A percentile compares a stretch with the other conserved stretches of the same genome.
These are phyloP conservation scores for Squalus acanthias DNA, from an alignment of 2,797 vertebrate species.

Conservation along the genomic window DNA sequence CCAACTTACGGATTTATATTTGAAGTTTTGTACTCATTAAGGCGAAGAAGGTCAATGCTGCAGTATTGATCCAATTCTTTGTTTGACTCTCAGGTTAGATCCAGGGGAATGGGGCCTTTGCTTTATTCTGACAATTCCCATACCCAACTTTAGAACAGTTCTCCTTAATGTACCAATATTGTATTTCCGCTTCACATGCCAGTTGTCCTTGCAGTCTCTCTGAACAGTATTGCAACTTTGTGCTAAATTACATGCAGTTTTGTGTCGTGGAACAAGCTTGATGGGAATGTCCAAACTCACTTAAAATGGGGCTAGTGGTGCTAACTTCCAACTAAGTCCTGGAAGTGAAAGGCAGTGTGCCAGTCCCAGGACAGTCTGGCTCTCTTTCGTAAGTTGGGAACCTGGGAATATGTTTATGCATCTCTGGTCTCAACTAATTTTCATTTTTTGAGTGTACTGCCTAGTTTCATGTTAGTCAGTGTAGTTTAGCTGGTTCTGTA, in stretches of 20 bases:
- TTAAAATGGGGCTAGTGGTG: neutral
- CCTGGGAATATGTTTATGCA: neutral
- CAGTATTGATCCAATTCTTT: neutral
- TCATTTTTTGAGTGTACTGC: neutral
- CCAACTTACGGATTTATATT: neutral
- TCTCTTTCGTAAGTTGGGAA: neutral
- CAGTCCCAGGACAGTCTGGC: neutral
- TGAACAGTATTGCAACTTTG: neutral
- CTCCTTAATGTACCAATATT: neutral
- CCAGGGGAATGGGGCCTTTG: neutral
- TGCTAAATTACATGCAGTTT: neutral
- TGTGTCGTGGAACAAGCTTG: neutral
- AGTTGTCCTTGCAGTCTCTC: neutral
- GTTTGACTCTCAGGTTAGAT: neutral
- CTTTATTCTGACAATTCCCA: neutral
- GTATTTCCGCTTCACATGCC: no score
- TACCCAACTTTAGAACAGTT: neutral
- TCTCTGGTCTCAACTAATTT: neutral
- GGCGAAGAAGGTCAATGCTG: neutral
- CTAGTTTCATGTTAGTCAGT: neutral
- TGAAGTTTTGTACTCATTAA: neutral
- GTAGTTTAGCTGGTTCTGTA: neutral
- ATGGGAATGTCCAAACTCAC: no score
- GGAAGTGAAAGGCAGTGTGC: neutral
- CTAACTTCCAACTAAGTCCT: neutral